Conservation (phyloP, 2,888 invertebrate species). For the Synergus umbraculus region DNA sequence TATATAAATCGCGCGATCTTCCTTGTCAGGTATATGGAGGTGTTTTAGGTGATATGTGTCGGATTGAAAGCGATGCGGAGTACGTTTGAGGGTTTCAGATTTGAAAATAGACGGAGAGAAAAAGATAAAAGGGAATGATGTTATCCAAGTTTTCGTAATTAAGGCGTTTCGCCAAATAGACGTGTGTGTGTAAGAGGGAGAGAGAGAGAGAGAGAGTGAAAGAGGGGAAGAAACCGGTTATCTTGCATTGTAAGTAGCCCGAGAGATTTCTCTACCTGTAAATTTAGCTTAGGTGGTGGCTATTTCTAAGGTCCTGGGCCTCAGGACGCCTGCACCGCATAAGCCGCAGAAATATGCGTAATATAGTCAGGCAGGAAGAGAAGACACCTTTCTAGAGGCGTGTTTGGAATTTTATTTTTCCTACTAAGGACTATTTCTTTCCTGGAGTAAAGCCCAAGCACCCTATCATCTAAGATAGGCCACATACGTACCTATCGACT, state of each 20-base stretch:
- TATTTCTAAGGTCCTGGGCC: conserved; percentile 32
- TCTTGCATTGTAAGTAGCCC: conserved; percentile 32
- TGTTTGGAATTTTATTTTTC: conserved; percentile 39
- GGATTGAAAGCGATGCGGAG: conserved; percentile 30
- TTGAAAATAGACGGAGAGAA: conserved; percentile 24
- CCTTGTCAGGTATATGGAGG: conserved; percentile 34
- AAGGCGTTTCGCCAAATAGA: conserved; percentile 40
- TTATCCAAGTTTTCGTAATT: conserved; percentile 34
- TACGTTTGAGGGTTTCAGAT: conserved; percentile 14
- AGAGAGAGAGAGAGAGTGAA: not conserved
- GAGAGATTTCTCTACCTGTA: conserved; percentile 27
- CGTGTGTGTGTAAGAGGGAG: not conserved
- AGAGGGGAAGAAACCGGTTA: conserved; percentile 31
- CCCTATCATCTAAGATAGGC: not conserved
- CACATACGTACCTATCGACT: not conserved
- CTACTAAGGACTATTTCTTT: conserved; percentile 6
- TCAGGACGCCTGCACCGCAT: conserved; percentile 33
- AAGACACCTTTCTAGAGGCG: conserved; percentile 40
- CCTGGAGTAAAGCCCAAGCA: not conserved
- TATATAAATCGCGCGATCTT: conserved; percentile 36
- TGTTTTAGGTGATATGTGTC: conserved; percentile 28
- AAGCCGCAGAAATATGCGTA: conserved; percentile 40
- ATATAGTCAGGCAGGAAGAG: conserved; percentile 34
- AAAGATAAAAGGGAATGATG: conserved; percentile 14
- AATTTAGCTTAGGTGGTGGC: conserved; percentile 21